Base-by-base conservation (phyloP, 2,113 vertebrate species). In the Tragelaphus scriptus region DNA sequence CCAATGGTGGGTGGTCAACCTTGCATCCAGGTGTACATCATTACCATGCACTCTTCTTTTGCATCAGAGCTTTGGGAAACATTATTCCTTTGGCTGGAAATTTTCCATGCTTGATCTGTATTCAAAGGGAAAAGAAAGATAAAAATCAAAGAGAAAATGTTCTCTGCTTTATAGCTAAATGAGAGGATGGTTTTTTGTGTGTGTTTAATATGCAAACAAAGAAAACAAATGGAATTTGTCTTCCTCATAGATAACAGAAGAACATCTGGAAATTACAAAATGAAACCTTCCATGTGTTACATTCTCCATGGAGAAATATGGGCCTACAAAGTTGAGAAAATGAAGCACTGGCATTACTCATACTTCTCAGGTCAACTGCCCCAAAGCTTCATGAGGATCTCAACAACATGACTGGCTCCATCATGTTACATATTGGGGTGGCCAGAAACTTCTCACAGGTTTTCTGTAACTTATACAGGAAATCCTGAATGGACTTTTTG, bases 261-360 rank as follows among this genome's bases (percentile, higher is more conserved):
- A 95, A 95, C 88, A 96, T 92, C 93, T 97, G 88, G 58, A 71
- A 96, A 21, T 65, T 88, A 81, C 47, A 49, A 77, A 93, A 61
- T 26, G 88, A 95, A 96, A 77, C 2, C 55, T 95, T 94, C 32
- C 91, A 49, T 21, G 40, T 96, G 80, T 30, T 90, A 56, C 81
- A 30, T 40, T 85, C 53, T 63, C 53, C 47, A 30, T 40, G 92
- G 80, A 90, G 47, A 88, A 92, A 90, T 65, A 87, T 68, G 23
- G 87, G 44, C 55, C 53, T 40, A 1, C 28, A 7, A 40, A 51
- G 9, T 61, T 71, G 93, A 81, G 87, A 55, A 80, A 47, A 80
- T 44, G 47, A 51, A 94, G 47, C 32, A 12, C 32, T 58, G 47
- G 53, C 7, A 3, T 94, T 28, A 55, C 36, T 88, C 65, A 63